Evolutionary conservation across 2,113 vertebrate species (phyloP).

Genomic region (Eubucco bourcierii): DNA sequence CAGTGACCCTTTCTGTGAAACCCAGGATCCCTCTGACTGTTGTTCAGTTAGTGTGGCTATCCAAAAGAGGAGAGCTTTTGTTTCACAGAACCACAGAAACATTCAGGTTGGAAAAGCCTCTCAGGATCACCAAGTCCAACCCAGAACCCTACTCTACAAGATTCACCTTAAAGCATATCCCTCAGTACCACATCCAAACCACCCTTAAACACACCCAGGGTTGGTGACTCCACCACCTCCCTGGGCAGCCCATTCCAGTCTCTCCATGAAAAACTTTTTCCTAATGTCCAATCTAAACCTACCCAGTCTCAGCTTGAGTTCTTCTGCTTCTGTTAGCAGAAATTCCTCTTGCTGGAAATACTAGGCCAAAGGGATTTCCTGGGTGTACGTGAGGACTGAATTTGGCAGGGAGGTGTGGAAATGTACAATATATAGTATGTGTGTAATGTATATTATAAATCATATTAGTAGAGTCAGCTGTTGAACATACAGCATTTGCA

Average conservation of each 20-base stretch:
- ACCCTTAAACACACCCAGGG: too few relatives aligned
- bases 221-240: too few relatives aligned
- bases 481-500: slow-evolving; percentile 19
- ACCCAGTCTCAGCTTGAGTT: too few relatives aligned
- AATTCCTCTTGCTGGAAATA: slow-evolving; percentile 39
- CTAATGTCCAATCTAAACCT: too few relatives aligned
- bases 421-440: slow-evolving; percentile 52
- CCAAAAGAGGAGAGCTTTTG: neutral
- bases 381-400: slow-evolving; percentile 49
- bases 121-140: too few relatives aligned
- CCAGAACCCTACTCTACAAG: too few relatives aligned
- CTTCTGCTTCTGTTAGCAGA: neutral
- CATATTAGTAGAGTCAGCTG: slow-evolving; percentile 57
- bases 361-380: slow-evolving; percentile 49
- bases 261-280: too few relatives aligned
- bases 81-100: neutral
- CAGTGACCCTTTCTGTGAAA: neutral
- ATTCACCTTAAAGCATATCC: too few relatives aligned
- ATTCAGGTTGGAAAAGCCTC: too few relatives aligned
- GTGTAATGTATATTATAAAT: slow-evolving; percentile 67
- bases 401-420: slow-evolving; percentile 58
- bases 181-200: too few relatives aligned
- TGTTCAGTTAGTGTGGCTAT: neutral
- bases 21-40: neutral
- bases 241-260: too few relatives aligned